Conservation (phyloP, 2,888 invertebrate genomes). For the Torymus texanus region DNA sequence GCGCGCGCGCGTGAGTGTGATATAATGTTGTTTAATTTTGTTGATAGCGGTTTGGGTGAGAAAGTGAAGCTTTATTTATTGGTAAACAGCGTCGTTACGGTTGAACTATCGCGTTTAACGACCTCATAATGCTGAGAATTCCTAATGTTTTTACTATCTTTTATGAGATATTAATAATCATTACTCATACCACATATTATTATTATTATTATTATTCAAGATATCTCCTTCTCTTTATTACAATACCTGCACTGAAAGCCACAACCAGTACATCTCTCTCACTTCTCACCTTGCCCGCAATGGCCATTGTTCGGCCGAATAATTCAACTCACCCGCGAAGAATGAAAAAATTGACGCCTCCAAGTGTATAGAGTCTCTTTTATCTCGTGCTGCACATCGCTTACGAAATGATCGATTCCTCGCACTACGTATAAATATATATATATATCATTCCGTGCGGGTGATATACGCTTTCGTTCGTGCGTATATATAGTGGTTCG, state of each 20-base stretch:
- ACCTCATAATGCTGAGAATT: neutral
- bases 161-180: too few species aligned
- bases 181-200: too few species aligned
- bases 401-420: slow-evolving; percentile 25
- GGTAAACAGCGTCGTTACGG: too few species aligned
- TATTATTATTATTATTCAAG: too few species aligned
- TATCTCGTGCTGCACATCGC: neutral
- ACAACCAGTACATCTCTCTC: too few species aligned
- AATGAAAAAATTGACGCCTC: neutral
- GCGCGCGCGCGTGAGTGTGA: neutral
- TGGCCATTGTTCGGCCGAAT: neutral
- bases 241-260: too few species aligned
- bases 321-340: neutral
- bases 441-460: neutral
- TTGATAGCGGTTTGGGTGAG: neutral
- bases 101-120: too few species aligned
- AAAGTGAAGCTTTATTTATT: too few species aligned
- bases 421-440: neutral
- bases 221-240: too few species aligned
- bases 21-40: neutral
- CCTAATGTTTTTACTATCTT: too few species aligned
- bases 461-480: slow-evolving; percentile 12
- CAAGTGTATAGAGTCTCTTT: neutral
- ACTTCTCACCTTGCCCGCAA: neutral
- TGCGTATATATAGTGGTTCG: neutral